Evolutionary conservation across 1,140 invertebrate species (phyloP).

Genomic region (Ceratosolen fusciceps): DNA sequence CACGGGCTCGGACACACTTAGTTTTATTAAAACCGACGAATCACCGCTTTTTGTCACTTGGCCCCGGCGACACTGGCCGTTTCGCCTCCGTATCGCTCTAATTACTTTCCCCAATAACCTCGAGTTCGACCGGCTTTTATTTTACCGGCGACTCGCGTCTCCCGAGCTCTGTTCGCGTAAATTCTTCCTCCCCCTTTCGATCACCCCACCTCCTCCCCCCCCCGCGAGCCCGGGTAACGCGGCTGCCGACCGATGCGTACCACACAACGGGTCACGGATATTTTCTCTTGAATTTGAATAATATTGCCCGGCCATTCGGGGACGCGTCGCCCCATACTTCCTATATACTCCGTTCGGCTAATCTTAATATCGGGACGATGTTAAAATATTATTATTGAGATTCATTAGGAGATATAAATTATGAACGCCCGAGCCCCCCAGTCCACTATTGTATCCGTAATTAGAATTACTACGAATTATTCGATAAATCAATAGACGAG

Average conservation of each 20-base stretch:
- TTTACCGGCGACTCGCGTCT: background rate
- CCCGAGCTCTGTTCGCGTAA: no score
- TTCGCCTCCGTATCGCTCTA: no score
- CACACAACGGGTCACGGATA: background rate
- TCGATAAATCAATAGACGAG: constrained; percentile 11
- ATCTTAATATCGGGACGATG: background rate
- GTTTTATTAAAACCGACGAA: constrained; percentile 36
- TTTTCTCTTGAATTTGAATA: background rate
- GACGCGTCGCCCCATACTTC: background rate
- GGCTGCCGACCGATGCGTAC: background rate
- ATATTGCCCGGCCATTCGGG: background rate
- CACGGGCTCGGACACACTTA: constrained; percentile 11
- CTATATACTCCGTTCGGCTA: background rate
- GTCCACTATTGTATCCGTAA: background rate
- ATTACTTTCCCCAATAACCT: no score
- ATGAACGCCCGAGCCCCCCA: background rate
- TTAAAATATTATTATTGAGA: constrained; percentile 6
- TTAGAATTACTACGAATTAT: constrained; percentile 6
- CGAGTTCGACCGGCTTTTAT: no score
- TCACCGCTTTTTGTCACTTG: no score
- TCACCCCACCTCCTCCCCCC: no score
- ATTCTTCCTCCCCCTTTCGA: no score
- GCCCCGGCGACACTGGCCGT: no score
- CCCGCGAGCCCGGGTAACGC: no score
- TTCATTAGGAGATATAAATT: constrained; percentile 16